Base-by-base conservation (phyloP, 53 echinoderm and acorn worm genomes). In the Echinarachnius parma region DNA sequence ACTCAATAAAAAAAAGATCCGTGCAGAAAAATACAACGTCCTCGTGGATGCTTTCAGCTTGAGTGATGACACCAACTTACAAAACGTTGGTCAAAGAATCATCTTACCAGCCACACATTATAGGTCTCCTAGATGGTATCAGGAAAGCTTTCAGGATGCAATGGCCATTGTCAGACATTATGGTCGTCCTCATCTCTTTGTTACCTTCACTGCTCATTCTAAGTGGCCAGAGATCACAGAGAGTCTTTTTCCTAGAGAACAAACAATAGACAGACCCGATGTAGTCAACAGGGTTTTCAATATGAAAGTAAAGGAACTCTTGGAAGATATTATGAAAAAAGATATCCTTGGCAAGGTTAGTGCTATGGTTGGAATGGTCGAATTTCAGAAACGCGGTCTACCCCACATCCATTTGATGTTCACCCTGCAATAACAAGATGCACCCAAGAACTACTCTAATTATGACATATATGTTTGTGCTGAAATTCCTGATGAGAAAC, bases 191-290 rank as follows among this genome's bases (percentile, higher is more conserved):
- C 61, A 84, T 48, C 23, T 69, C 9, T 84, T 78, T 63, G n/a
- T 84, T 31, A 84, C 84, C 30, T 78, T 84, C 19, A 84, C 84
- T 21, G 77, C 78, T 69, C 77, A 84, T 36, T 71, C 84, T 22
- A 25, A 34, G 2, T 77, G 83, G 83, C 83, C 77, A 34, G 83
- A 83, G 59, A 82, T 82, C 48, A 82, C 34, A 26, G 28, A 2
- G 44, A 24, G 42, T 45, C 65, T 77, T 13, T 58, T 77, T 34
- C 27, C 74, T 21, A 30, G 46, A 14, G 77, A 83, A 26, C 35
- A 49, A 59, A 19, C 65, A 33, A 62, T 29, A 48, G 60, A 82
- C 28, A 30, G 77, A 23, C 76, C 83, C 31, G 83, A 83, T 47
- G 26, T 77, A 22, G 58, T 34, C 21, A 60, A 46, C 30, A 33